A percentile compares a stretch with the other conserved stretches of the same genome.
These are phyloP conservation scores for Exephanes ischioxanthus DNA, from an alignment of 2,888 invertebrate genomes.

Conservation along the genomic window DNA sequence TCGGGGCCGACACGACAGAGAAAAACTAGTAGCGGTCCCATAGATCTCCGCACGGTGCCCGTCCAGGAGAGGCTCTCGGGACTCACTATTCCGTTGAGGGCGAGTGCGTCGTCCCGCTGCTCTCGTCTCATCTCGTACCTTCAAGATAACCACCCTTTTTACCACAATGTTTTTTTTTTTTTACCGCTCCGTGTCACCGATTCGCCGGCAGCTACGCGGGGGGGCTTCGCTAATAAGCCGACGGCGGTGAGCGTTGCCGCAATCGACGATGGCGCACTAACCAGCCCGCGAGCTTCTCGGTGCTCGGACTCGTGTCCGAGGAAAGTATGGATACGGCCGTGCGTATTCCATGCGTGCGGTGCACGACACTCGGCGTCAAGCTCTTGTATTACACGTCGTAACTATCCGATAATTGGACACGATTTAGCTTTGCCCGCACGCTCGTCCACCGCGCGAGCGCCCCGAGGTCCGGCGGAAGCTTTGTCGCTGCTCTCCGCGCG, in stretches of 20 bases:
- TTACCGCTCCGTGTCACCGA: slow-evolving; percentile 67
- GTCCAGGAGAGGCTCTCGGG: slow-evolving; percentile 22
- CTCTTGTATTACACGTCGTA: slow-evolving; percentile 78
- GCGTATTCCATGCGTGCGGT: slow-evolving; percentile 63
- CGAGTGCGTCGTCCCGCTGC: slow-evolving; percentile 46
- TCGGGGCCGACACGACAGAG: slow-evolving; percentile 70
- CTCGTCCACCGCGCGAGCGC: not conserved
- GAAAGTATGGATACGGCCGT: not conserved
- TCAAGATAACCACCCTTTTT: slow-evolving; percentile 51
- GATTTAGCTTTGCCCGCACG: slow-evolving; percentile 68
- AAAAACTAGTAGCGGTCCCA: slow-evolving; percentile 82
- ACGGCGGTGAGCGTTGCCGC: slow-evolving; percentile 31
- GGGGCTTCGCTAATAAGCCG: slow-evolving; percentile 74
- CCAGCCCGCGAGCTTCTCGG: slow-evolving; percentile 10
- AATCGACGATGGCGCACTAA: slow-evolving; percentile 25
- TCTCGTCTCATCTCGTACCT: slow-evolving; percentile 52
- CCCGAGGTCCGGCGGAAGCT: slow-evolving; percentile 36
- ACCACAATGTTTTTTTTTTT: slow-evolving; percentile 15
- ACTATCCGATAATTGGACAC: slow-evolving; percentile 79
- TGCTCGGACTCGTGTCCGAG: slow-evolving; percentile 7
- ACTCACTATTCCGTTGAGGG: slow-evolving; percentile 36
- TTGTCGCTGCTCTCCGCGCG: slow-evolving; percentile 9
- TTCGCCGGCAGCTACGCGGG: slow-evolving; percentile 69
- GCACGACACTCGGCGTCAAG: slow-evolving; percentile 62
- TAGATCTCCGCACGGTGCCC: slow-evolving; percentile 75